Base-by-base conservation (phyloP, 2,113 vertebrate species). In the Egretta garzetta region DNA sequence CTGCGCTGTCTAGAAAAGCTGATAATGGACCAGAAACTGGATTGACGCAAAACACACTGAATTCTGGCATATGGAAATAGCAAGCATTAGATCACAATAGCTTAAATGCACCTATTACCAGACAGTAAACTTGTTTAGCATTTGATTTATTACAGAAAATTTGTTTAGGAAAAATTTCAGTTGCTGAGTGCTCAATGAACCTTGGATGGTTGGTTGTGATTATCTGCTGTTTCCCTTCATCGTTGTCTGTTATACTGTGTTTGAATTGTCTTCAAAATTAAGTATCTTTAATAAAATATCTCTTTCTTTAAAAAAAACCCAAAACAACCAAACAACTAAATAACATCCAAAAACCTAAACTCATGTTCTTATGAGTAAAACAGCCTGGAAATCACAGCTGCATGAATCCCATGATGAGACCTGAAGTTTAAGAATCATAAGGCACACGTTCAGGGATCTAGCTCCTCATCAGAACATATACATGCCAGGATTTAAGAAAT, bases 21-120 rank as follows among this genome's bases (percentile, higher is more conserved):
- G 12, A 22, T 74, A 73, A 92, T 5, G 16, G 80, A 74, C 47
- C 28, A 74, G 55, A 92, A 83, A 80, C 20, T 18, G n/a, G 13
- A 73, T 20, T 88, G 79, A 86, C 1, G 2, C 18, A 92, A 79
- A 92, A 64, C 30, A 64, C 50, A n/a, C 37, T 50, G 49, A 96
- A 83, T 90, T 53, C 32, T 2, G 18, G 37, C n/a, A 86, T 27
- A 83, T 17, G 35, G 67, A 94, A 92, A 86, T 10, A 68, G 39
- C 21, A 93, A 93, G 81, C 47, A 19, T 90, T 84, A 90, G 68
- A 94, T 77, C 50, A 73, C 45, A 93, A 84, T n/a, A 88, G 41
- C 24, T 84, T 80, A 67, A 88, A 84, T n/a, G 35, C 50, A 76
- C 41, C 71, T 86, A 88, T 77, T 49, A 74, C 28, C 6, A 92